Percentiles rank a stretch among this genome's conserved stretches.
These are phyloP conservation scores for Cephonodes hylas DNA, from an alignment of 2,888 invertebrate species.

Conservation along the genomic window DNA sequence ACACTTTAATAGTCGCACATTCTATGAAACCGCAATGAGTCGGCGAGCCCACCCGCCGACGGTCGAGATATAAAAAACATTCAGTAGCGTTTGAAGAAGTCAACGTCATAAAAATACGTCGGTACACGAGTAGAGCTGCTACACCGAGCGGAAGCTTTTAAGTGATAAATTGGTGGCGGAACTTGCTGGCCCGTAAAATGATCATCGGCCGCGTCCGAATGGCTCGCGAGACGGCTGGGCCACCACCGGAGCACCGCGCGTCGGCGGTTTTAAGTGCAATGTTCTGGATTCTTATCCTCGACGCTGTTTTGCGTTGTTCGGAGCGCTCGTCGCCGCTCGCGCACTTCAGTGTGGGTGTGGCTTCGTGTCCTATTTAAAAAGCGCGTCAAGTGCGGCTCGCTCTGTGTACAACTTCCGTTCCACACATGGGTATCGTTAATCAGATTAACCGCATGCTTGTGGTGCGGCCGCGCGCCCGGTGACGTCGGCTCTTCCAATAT, in stretches of 20 bases:
- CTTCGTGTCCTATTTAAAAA: slow-evolving; percentile 39
- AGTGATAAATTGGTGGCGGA: slow-evolving; percentile 79
- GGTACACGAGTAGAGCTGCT: slow-evolving; percentile 38
- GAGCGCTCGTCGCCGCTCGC: slow-evolving; percentile 26
- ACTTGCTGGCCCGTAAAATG: slow-evolving; percentile 72
- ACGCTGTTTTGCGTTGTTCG: slow-evolving; percentile 30
- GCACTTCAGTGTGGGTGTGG: slow-evolving; percentile 32
- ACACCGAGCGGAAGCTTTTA: slow-evolving; percentile 74
- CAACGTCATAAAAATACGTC: slow-evolving; percentile 52
- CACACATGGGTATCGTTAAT: slow-evolving; percentile 16
- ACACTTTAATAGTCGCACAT: slow-evolving; percentile 2
- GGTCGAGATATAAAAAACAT: slow-evolving; percentile 30
- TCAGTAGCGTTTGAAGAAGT: slow-evolving; percentile 39
- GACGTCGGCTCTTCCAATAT: slow-evolving; percentile 3
- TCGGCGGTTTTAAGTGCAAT: slow-evolving; percentile 59
- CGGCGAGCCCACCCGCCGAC: slow-evolving; percentile 13
- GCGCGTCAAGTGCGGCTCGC: slow-evolving; percentile 22
- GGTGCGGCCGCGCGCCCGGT: background rate
- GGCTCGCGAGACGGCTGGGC: slow-evolving; percentile 40
- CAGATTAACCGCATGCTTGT: slow-evolving; percentile 15
- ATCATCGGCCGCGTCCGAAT: slow-evolving; percentile 62
- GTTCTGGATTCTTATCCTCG: slow-evolving; percentile 55
- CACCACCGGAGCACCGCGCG: slow-evolving; percentile 23
- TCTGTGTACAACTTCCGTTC: slow-evolving; percentile 16
- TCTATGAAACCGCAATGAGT: slow-evolving; percentile 17